Evolutionary conservation across 2,113 vertebrate genomes (phyloP).

Genomic region (Lathamus discolor): DNA sequence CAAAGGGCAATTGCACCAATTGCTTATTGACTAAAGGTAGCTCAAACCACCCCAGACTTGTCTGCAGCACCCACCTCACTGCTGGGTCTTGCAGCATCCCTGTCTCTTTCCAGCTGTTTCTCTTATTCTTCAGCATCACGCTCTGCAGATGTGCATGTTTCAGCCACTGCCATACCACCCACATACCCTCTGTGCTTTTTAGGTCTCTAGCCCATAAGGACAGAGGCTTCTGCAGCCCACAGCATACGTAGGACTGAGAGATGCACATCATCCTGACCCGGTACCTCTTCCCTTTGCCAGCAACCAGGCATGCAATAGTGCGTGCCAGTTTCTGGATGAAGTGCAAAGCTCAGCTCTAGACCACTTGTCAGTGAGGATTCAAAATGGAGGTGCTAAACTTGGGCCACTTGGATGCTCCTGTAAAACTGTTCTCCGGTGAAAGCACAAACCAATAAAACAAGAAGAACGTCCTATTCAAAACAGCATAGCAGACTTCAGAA

Average conservation of each 20-base stretch:
- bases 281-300: not conserved
- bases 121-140: not conserved
- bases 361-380: not conserved
- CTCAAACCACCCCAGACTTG: not conserved
- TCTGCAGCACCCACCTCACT: fast-evolving
- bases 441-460: not conserved
- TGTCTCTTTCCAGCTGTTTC: not conserved
- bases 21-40: not conserved
- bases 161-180: not conserved
- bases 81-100: not conserved
- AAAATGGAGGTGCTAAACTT: not conserved
- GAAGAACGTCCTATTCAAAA: not conserved
- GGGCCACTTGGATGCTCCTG: fast-evolving
- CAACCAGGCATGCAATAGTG: not conserved
- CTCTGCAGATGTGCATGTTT: fast-evolving
- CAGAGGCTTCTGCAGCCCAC: fast-evolving
- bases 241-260: fast-evolving
- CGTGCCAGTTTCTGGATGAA: not conserved
- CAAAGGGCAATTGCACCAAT: too few species aligned
- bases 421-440: not conserved
- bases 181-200: fast-evolving
- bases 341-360: not conserved
- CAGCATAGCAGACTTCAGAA: not conserved
- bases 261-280: not conserved
- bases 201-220: not conserved